These are phyloP conservation scores for Strix uralensis DNA, from an alignment of 2,113 vertebrate genomes.

Conservation along the genomic window DNA sequence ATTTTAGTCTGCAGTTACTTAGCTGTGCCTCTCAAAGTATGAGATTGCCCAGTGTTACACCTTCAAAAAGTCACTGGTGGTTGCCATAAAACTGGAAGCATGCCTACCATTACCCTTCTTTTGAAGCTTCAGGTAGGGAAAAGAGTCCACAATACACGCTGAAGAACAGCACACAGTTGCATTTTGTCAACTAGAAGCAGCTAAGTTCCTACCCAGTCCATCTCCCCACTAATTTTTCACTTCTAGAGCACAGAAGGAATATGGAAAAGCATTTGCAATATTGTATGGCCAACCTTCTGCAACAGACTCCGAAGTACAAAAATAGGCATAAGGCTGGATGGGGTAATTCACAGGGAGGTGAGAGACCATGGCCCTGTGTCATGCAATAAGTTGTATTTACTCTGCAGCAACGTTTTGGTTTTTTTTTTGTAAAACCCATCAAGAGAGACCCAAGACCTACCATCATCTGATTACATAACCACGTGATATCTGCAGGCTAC, in stretches of 20 bases:
- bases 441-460: neutral
- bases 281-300: neutral
- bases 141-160: neutral
- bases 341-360: neutral
- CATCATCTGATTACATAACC: neutral
- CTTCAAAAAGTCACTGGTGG: neutral
- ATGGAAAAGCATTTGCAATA: neutral
- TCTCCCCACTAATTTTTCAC: neutral
- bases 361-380: neutral
- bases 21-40: neutral
- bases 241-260: neutral
- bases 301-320: neutral
- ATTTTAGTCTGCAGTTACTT: neutral
- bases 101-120: neutral
- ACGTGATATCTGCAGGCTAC: fast-evolving
- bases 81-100: neutral
- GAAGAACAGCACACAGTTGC: neutral
- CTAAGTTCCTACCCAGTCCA: neutral
- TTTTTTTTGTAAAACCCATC: neutral
- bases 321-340: neutral
- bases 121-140: neutral
- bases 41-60: neutral
- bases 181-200: neutral
- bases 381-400: neutral
- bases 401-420: neutral